Evolutionary conservation across 2,888 invertebrate genomes (phyloP).

Genomic region (Agriopis leucophaearia): DNA sequence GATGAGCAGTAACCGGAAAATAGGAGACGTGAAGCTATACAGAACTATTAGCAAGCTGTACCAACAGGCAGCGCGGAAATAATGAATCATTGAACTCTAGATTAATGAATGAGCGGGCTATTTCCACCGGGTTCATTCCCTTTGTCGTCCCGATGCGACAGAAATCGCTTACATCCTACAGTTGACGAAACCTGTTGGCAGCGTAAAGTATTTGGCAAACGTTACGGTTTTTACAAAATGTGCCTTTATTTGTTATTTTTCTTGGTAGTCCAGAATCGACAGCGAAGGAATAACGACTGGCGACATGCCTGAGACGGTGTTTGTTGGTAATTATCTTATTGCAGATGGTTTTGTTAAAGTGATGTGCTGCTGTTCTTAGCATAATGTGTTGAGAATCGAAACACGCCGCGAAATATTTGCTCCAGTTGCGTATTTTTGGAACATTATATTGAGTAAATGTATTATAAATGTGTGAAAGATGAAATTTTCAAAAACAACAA

Average conservation of each 20-base stretch:
- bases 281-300: slow-evolving; percentile 67
- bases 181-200: slow-evolving; percentile 68
- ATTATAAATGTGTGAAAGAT: not conserved
- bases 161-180: slow-evolving; percentile 57
- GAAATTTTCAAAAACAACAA: not conserved
- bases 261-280: slow-evolving; percentile 69
- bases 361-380: slow-evolving; percentile 20
- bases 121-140: slow-evolving; percentile 62
- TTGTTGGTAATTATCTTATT: slow-evolving; percentile 67
- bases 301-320: slow-evolving; percentile 75
- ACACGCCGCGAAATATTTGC: not conserved
- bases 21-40: slow-evolving; percentile 41
- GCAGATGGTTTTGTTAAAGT: slow-evolving; percentile 24
- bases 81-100: slow-evolving; percentile 61
- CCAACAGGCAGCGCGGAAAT: slow-evolving; percentile 41
- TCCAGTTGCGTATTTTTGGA: not conserved
- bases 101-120: slow-evolving; percentile 60
- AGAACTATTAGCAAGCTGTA: slow-evolving; percentile 36
- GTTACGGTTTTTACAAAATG: slow-evolving; percentile 61
- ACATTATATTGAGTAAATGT: not conserved
- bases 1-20: slow-evolving; percentile 46
- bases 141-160: slow-evolving; percentile 51
- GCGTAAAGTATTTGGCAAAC: slow-evolving; percentile 75
- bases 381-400: not conserved
- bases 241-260: slow-evolving; percentile 66